Evolutionary conservation across 35 echinoderm and acorn worm genomes (phyloP), one percentile per base, ranked within the genome.

Genomic region (Apostichopus japonicus): DNA sequence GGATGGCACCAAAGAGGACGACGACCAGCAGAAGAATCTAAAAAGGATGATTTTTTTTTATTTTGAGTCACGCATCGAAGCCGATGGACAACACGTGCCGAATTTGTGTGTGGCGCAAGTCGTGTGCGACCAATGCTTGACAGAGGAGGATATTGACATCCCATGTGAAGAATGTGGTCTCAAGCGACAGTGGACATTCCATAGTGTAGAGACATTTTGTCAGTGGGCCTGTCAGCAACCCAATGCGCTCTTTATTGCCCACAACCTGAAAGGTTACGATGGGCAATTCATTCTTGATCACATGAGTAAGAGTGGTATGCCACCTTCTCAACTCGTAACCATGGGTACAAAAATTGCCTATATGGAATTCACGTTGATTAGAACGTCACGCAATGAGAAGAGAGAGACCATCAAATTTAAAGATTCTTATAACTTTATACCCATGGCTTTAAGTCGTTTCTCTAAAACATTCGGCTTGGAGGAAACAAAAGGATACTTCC

Each of bases 261-360:
- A 87, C n/a, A 87, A 87, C 16, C 25, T 87, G 63, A 87, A 65
- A 65, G 86, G 86, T 6, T 83, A 59, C 23, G 86, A 87, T 54
- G 86, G 86, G 5, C 86, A 87, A 8, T 87, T 87, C 51, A 65
- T 63, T 25, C 11, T 33, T 21, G 86, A 62, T 1, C 15, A 25
- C 24, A 57, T 65, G 15, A 10, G 57, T 24, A 70, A 15, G 21
- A 23, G 1, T 0, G 86, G 86, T 33, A 44, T 23, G 56, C 10
- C 57, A 10, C 86, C 86, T 23, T 16, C 4, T 10, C 3, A 7
- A 23, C 57, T 87, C 51, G 21, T 87, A 10, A 21, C 86, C 3
- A 52, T 23, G n/a, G 86, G 86, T 6, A 25, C 86, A 2, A 87
- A 87, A 16, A 65, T 87, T 65, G 65, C 58, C 1, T 71, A 21